Conservation (phyloP, 2,113 vertebrate species). For the Sebastes schlegelii region DNA sequence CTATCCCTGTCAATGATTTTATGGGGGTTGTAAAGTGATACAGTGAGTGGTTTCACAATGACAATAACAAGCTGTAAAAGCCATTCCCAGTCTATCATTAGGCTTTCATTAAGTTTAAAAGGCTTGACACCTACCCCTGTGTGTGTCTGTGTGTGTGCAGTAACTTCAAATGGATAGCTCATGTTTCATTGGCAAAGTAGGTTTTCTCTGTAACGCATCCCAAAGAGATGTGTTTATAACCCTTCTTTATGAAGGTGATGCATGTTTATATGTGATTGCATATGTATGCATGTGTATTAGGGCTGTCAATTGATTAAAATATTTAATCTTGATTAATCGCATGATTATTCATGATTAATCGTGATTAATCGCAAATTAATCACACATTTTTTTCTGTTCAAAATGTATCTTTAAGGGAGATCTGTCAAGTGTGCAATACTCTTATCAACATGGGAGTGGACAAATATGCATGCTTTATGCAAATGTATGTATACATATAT, state of each 20-base stretch:
- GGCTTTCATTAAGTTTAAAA: conserved; percentile 74
- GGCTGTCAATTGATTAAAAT: too few species aligned
- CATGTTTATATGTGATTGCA: not conserved
- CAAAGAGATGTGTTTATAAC: not conserved
- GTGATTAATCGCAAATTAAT: too few species aligned
- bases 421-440: too few species aligned
- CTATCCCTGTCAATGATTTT: conserved; percentile 61
- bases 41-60: conserved; percentile 73
- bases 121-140: conserved; percentile 54
- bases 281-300: not conserved
- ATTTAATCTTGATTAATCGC: too few species aligned
- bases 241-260: not conserved
- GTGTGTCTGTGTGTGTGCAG: conserved; percentile 9
- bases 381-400: too few species aligned
- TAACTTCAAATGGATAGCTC: conserved; percentile 27
- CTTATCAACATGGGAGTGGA: too few species aligned
- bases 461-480: too few species aligned
- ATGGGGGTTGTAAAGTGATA: conserved; percentile 73
- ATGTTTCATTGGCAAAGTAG: conserved; percentile 25
- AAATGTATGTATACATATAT: too few species aligned
- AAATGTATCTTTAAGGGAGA: too few species aligned
- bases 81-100: conserved; percentile 67
- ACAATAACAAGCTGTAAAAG: conserved; percentile 73
- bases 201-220: not conserved
- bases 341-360: too few species aligned